phyloP scores from a whole-genome alignment of 2,113 vertebrate genomes.

The Tragelaphus scriptus region DNA sequence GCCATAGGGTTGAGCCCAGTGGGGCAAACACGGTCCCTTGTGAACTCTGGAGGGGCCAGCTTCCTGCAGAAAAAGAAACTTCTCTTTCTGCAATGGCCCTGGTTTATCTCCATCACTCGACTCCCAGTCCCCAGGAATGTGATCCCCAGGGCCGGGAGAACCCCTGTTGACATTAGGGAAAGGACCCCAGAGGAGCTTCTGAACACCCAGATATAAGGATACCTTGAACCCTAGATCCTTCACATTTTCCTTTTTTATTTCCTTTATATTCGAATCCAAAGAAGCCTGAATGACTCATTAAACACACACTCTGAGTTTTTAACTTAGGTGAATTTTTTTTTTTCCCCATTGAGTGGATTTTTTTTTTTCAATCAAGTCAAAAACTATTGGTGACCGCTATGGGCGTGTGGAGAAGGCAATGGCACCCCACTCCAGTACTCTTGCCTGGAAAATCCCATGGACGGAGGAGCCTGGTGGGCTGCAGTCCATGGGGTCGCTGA shows the following conservation, averaged over 20 bases:
- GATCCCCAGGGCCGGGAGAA: background rate
- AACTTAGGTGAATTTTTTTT: background rate
- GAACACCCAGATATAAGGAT: background rate
- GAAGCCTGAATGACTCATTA: background rate
- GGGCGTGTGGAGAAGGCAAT: no score
- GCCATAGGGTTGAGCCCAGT: fast-evolving
- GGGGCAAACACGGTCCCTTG: background rate
- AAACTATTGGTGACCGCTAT: background rate
- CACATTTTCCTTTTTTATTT: background rate
- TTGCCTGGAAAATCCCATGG: no score
- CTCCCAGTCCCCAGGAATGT: background rate
- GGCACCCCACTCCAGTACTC: fast-evolving
- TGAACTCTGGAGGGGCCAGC: background rate
- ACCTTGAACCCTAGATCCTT: background rate
- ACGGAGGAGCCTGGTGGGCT: fast-evolving
- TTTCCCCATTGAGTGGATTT: background rate
- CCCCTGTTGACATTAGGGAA: fast-evolving
- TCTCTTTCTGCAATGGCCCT: fast-evolving
- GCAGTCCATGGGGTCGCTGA: no score
- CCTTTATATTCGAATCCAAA: background rate
- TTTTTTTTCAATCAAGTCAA: background rate
- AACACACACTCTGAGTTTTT: background rate
- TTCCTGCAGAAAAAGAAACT: fast-evolving
- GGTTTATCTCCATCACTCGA: fast-evolving
- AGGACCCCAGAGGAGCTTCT: background rate